These are phyloP conservation scores for Monopterus albus DNA, from an alignment of 2,113 vertebrate genomes.

Conservation along the genomic window DNA sequence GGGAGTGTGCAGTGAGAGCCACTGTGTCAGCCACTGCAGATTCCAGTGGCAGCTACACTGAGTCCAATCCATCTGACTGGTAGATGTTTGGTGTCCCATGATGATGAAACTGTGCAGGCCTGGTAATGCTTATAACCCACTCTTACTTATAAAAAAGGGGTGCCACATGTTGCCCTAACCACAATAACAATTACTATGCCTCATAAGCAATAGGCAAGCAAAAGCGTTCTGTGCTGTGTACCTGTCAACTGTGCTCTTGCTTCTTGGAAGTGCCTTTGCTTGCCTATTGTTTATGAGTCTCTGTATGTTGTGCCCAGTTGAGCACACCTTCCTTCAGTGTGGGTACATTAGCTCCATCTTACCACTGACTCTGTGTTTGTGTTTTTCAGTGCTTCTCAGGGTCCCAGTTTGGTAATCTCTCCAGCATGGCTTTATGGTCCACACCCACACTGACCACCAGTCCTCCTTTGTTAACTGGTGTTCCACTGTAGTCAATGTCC, in stretches of 20 bases:
- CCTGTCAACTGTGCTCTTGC: too few species aligned
- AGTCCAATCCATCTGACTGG: background rate
- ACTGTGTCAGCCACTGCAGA: background rate
- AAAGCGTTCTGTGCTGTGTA: too few species aligned
- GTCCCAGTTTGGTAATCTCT: conserved; percentile 85
- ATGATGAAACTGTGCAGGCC: background rate
- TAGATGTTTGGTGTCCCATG: conserved; percentile 3
- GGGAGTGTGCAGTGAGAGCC: conserved; percentile 42
- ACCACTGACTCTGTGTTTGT: too few species aligned
- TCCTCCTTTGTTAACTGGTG: conserved; percentile 87
- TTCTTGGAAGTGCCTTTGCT: too few species aligned
- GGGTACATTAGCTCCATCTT: too few species aligned
- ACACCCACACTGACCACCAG: conserved; percentile 90
- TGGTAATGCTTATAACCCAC: background rate
- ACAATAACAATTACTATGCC: conserved; percentile 1
- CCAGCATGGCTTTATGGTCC: conserved; percentile 89
- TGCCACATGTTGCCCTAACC: background rate
- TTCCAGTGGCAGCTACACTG: background rate
- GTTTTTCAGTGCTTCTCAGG: conserved; percentile 78
- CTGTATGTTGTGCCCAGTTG: too few species aligned
- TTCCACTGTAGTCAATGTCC: conserved; percentile 89
- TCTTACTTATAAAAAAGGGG: background rate
- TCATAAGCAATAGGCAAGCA: too few species aligned
- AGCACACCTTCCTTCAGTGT: too few species aligned
- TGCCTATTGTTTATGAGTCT: too few species aligned